Conservation (phyloP, 2,888 invertebrate genomes). For the Tholera decimalis region DNA sequence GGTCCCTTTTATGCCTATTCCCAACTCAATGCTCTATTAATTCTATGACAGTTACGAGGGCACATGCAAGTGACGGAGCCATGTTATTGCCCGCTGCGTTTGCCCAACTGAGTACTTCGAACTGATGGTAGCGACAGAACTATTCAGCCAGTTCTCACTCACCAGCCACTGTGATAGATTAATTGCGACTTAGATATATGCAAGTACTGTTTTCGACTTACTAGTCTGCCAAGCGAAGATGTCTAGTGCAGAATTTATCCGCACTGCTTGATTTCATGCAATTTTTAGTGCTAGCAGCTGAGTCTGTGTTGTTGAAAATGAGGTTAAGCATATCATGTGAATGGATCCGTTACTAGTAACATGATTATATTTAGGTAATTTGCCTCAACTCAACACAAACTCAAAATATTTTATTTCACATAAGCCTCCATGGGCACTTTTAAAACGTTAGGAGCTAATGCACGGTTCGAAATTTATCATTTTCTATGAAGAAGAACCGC, state of each 20-base stretch:
- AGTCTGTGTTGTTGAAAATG: conserved; percentile 1
- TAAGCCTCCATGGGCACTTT: too few species aligned
- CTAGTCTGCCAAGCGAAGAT: conserved; percentile 49
- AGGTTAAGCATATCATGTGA: background rate
- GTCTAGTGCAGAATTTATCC: conserved; percentile 42
- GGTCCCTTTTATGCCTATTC: conserved; percentile 37
- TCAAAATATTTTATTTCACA: too few species aligned
- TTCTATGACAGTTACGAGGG: conserved; percentile 39
- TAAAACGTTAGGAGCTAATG: too few species aligned
- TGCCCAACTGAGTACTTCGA: conserved; percentile 69
- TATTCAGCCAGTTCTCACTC: conserved; percentile 64
- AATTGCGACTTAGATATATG: conserved; percentile 62
- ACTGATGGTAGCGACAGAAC: conserved; percentile 68
- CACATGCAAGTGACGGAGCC: conserved; percentile 73
- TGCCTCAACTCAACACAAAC: too few species aligned
- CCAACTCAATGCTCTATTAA: conserved; percentile 31
- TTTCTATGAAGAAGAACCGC: too few species aligned
- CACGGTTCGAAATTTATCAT: too few species aligned
- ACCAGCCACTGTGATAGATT: conserved; percentile 65
- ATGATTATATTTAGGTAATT: too few species aligned
- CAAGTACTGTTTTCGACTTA: conserved; percentile 59
- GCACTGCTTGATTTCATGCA: conserved; percentile 42
- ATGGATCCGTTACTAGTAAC: background rate
- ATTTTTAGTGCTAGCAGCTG: conserved; percentile 21
- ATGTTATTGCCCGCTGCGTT: conserved; percentile 75